Evolutionary conservation across 2,113 vertebrate species (phyloP).

Genomic region (Narcine bancroftii): DNA sequence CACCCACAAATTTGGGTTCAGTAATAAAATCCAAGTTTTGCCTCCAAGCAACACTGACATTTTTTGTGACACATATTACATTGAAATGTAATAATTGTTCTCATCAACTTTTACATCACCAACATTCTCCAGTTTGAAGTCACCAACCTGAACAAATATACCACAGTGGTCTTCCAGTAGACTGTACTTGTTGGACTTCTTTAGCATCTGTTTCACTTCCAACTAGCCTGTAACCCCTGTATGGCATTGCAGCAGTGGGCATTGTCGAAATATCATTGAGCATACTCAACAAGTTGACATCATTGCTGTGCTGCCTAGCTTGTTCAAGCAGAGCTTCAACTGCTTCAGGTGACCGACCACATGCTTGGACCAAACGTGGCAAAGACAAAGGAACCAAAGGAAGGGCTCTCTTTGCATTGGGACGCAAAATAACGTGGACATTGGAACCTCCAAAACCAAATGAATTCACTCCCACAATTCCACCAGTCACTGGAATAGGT

Average conservation of each 20-base stretch:
- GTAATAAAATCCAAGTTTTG: too few relatives aligned
- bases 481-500: constrained; percentile 71
- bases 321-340: constrained; percentile 62
- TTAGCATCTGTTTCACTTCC: constrained; percentile 53
- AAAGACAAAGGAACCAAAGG: not conserved
- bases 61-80: not conserved
- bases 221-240: constrained; percentile 70
- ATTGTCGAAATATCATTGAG: constrained; percentile 65
- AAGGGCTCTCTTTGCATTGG: constrained; percentile 44
- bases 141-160: constrained; percentile 85
- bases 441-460: constrained; percentile 95
- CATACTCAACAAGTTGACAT: constrained; percentile 65
- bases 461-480: constrained; percentile 77
- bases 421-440: constrained; percentile 78
- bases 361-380: constrained; percentile 65
- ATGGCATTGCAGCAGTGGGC: constrained; percentile 69
- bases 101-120: not conserved
- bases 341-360: constrained; percentile 75
- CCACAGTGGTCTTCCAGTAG: constrained; percentile 71
- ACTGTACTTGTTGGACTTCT: constrained; percentile 65
- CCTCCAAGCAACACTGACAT: too few relatives aligned
- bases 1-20: not conserved
- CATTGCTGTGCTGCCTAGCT: constrained; percentile 49
- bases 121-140: not conserved
- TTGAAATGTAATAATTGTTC: not conserved